Evolutionary conservation across 2,888 invertebrate species (phyloP), one percentile per base, ranked within the genome.

Genomic region (Acleris sparsana): DNA sequence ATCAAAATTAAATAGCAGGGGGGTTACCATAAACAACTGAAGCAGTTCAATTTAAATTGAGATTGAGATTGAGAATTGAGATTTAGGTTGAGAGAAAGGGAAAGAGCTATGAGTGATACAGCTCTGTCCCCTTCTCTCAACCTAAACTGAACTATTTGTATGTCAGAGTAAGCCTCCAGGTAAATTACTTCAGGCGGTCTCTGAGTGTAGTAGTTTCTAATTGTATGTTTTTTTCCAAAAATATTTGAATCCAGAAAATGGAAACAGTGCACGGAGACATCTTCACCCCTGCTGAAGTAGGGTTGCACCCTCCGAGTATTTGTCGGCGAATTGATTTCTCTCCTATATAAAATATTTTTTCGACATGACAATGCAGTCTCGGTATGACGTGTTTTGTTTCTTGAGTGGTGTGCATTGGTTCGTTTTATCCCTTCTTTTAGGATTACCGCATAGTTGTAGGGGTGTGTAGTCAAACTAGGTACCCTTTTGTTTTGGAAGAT

Each of bases 301-400:
- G 82, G 81, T 72, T 70, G 76, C 75, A 74, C 85, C 84, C 85
- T 80, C 75, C 71, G 59, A 57, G 69, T 73, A 74, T 78, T 80
- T 76, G 76, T 72, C 80, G 72, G 73, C 73, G 86, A 87, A 89
- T 87, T 89, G 88, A 88, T 88, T 88, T 83, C 80, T 55, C 61
- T 60, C 49, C 57, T 66, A 53, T 48, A 39, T 39, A 25, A 44
- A 56, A 52, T 68, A 63, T 60, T 60, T 55, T 29, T 69, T 63
- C 62, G 55, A 67, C 68, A 68, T 69, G 67, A 66, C 68, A 67
- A 70, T 61, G 63, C 66, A 64, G 66, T 66, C 71, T 71, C 63
- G 69, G 66, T 71, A 69, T 69, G 76, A 75, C 74, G 67, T 75
- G 72, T 72, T 77, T 80, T 80, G 80, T 82, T 73, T 74, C 65